Evolutionary conservation across 2,888 invertebrate species (phyloP), one percentile per base, ranked within the genome.

Genomic region (Ochlodes sylvanus): DNA sequence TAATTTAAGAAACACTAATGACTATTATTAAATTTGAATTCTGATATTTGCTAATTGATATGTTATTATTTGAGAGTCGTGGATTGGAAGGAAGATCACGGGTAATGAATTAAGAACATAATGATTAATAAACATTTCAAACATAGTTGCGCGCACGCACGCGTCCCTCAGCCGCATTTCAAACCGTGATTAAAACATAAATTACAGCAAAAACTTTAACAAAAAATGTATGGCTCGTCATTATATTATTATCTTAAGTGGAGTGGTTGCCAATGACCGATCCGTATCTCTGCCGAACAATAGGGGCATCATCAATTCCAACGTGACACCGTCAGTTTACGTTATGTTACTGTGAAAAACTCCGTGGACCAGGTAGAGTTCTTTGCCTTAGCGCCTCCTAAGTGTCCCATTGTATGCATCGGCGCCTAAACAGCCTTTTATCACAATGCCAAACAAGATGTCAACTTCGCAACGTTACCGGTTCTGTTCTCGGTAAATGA

Each of bases 371-470:
- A 91, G 91, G 91, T 91, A 91, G 79, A 82, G 74, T 71, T 76
- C 79, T 27, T 52, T 27, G 52, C 77, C 79, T 84, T 84, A 87
- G 84, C 87, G 88, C 85, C 88, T 85, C 82, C 80, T 83, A 83
- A 82, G 76, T 77, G 75, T 71, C 5, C 84, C 80, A 87, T 91
- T 91, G 89, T 90, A 78, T 50, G 42, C 55, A 75, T 74, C 79
- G 90, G 90, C 91, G 90, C 90, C 88, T 86, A 81, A 80, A 77
- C 75, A 79, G 76, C 79, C 79, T 77, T 83, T 87, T 85, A 80
- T 85, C 76, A 73, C 69, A 76, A 73, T 71, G 72, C 74, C 41
- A 50, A 62, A 62, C 34, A 47, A 56, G 47, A 32, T 21, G 19
- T 54, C 44, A 38, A 55, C 61, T 17, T 56, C 21, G 55, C 17